Base-by-base conservation (phyloP, 2,113 vertebrate genomes). In the Amphilophus citrinellus region DNA sequence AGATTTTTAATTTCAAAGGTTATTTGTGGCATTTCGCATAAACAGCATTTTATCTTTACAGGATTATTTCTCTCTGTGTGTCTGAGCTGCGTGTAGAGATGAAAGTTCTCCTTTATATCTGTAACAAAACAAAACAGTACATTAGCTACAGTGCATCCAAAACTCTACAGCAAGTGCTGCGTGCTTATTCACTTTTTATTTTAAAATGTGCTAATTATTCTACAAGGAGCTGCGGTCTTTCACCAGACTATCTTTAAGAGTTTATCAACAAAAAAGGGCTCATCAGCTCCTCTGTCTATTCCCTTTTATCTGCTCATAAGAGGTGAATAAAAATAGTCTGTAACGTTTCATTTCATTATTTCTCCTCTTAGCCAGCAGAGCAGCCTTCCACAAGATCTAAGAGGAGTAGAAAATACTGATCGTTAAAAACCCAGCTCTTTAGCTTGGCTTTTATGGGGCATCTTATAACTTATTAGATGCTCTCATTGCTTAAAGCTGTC, bases 1-100 rank as follows among this genome's bases (percentile, higher is more conserved):
- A 82, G 14, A 37, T 32, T 71, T 39, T 78, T 50, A n/a, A 53
- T 84, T 53, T 83, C 56, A 71, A 20, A 84, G 11, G 59, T 32
- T 30, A 60, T 44, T 30, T 77, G 27, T 22, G 32, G 57, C 15
- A 76, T 61, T 57, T 60, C 62, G 27, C 50, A 77, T 3, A 47
- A 77, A 53, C 15, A 42, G 47, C 27, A 37, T 17, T 60, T 30
- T 61, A 17, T n/a, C 63, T n/a, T 42, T 37, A 27, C 18, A 61
- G 27, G 58, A 39, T 20, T 18, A 30, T 39, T 35, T 77, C 59
- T 77, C 22, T 61, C 24, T 77, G 58, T 50, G 58, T 32, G 22
- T 77, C 37, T 39, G 58, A 32, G 58, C 58, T 77, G 59, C 37
- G n/a, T 2, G 11, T 20, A 24, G 17, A 61, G 58, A 27, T 2